Evolutionary conservation across 2,113 vertebrate genomes (phyloP).

Genomic region (Salvelinus sp.): DNA sequence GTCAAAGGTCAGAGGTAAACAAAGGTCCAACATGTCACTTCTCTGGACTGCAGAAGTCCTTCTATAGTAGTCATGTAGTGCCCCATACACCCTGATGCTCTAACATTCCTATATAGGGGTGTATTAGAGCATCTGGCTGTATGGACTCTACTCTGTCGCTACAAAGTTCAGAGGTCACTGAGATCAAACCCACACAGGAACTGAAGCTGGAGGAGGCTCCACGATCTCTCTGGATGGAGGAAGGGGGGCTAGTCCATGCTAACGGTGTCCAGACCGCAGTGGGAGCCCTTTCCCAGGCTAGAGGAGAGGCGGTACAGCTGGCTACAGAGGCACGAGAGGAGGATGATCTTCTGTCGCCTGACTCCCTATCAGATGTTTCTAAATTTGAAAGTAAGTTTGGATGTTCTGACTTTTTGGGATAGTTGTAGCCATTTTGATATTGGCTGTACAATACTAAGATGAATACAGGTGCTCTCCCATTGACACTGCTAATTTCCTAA

Average conservation of each 20-base stretch:
- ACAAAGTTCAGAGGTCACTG: constrained; percentile 6
- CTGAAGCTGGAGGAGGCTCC: constrained; percentile 45
- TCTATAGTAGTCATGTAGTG: no score
- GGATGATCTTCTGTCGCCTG: constrained; percentile 38
- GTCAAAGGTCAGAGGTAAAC: constrained; percentile 19
- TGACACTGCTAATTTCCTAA: not conserved
- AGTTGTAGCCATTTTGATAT: not conserved
- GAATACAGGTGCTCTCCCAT: not conserved
- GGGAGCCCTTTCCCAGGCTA: not conserved
- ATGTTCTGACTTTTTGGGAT: not conserved
- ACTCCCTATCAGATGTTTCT: constrained; percentile 56
- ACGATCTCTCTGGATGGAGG: constrained; percentile 32
- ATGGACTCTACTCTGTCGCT: no score
- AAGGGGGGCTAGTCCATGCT: constrained; percentile 15
- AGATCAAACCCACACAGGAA: constrained; percentile 23
- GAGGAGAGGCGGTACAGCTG: not conserved
- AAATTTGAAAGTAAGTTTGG: constrained; percentile 83
- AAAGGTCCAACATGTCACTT: no score
- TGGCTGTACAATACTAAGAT: not conserved
- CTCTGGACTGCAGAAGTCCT: no score
- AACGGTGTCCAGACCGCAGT: not conserved
- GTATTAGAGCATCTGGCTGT: no score
- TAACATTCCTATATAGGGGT: no score
- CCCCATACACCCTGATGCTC: no score
- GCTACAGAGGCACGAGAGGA: constrained; percentile 18